Evolutionary conservation across 1,140 invertebrate genomes (phyloP).

Genomic region (Drosophila dunni): DNA sequence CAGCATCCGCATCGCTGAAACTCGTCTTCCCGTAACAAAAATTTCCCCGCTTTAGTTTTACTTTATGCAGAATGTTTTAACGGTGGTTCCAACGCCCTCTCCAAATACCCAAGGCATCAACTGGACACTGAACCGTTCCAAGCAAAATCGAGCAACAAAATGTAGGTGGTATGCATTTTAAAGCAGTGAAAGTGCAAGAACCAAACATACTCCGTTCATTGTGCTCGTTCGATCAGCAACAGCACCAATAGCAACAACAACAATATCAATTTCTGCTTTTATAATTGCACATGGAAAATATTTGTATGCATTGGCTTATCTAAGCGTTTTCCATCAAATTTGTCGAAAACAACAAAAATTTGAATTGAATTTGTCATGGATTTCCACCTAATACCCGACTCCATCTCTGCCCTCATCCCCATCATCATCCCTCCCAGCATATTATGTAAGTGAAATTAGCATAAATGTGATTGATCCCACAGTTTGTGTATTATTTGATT

Average conservation of each 20-base stretch:
- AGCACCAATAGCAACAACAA: constrained; percentile 7
- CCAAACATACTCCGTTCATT: constrained; percentile 72
- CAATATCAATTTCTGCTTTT: constrained; percentile 29
- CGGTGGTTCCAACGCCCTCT: constrained; percentile 59
- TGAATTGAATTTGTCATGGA: constrained; percentile 78
- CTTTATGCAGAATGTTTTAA: constrained; percentile 75
- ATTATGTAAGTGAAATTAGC: constrained; percentile 80
- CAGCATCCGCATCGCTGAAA: constrained; percentile 60
- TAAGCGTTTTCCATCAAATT: constrained; percentile 73
- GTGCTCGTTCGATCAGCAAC: constrained; percentile 43
- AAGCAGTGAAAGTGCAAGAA: constrained; percentile 81
- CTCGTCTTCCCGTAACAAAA: constrained; percentile 73
- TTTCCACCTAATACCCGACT: neutral
- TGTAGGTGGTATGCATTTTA: constrained; percentile 80
- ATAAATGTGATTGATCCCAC: constrained; percentile 81
- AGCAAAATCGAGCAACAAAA: constrained; percentile 39
- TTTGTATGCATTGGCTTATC: constrained; percentile 56
- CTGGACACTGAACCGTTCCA: constrained; percentile 54
- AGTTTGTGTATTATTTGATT: constrained; percentile 77
- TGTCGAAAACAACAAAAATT: constrained; percentile 68
- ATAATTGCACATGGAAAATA: constrained; percentile 42
- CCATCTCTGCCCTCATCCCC: neutral
- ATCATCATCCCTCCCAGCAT: constrained; percentile 5
- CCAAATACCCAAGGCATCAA: constrained; percentile 29
- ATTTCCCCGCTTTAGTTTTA: constrained; percentile 55